Base-by-base conservation (phyloP, 2,888 invertebrate species). In the Dromius quadrimaculatus region DNA sequence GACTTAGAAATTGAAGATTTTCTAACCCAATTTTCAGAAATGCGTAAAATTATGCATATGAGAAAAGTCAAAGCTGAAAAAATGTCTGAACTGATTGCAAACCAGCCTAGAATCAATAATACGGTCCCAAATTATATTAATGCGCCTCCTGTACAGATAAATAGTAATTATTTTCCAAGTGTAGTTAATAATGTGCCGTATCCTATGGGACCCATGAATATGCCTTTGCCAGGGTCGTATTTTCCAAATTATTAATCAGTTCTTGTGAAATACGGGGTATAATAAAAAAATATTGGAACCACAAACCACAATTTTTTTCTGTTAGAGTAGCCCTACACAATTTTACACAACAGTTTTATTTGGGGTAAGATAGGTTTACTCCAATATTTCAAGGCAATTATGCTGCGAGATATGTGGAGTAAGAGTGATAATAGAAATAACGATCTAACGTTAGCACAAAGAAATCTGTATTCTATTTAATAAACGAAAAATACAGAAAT, bases 11-110 rank as follows among this genome's bases (percentile, higher is more conserved):
- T 92, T 4, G 98, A 97, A 15, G 88, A 90, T 72, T 98, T 97
- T 80, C 83, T 97, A 2, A 92, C 93, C 72, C 88, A 92, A 71
- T 98, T 96, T 81, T 86, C 93, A 70, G 86, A 87, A 0, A 87
- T 88, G 72, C 88, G 98, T 47, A 90, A 90, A 76, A 79, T 88
- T 34, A 92, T 93, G 86, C 95, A 95, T 80, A 79, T 90, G 73
- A 87, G 96, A 59, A 91, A 94, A 79, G 91, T 97, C 8, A 98
- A 98, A 84, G 90, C 94, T 0, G 98, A 98, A 74, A 97, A 98
- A 84, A 90, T 98, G 90, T 86, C 88, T 54, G 93, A 94, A 78
- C 81, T 94, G 8, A 83, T 92, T 72, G 78, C 81, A 9, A 76
- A 80, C 23, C 80, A 81, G 73, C 78, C 79, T n/a, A 78, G 74